These are phyloP conservation scores for Papilio gigon DNA, from an alignment of 2,888 invertebrate species.

Conservation along the genomic window DNA sequence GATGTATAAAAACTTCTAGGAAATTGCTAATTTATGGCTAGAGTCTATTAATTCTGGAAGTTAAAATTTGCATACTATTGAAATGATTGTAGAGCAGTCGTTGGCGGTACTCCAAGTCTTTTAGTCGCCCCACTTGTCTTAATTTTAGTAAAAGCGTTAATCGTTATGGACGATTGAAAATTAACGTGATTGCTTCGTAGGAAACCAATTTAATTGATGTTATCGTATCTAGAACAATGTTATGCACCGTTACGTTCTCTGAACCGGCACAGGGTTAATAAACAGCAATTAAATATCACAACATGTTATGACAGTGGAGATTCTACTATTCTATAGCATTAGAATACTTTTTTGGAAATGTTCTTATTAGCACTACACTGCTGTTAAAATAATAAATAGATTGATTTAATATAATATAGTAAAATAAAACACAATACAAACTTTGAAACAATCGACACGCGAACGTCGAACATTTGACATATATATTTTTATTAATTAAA, in stretches of 20 bases:
- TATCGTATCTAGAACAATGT: background rate
- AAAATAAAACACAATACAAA: no score
- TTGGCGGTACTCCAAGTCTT: constrained; percentile 37
- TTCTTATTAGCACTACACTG: no score
- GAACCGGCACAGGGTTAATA: background rate
- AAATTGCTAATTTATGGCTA: constrained; percentile 20
- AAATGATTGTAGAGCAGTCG: constrained; percentile 27
- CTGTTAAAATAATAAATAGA: no score
- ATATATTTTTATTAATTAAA: no score
- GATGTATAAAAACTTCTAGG: background rate
- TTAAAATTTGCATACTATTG: constrained; percentile 32
- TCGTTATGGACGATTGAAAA: constrained; percentile 33
- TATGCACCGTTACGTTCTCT: background rate
- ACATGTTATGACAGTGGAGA: no score
- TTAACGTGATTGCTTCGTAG: background rate
- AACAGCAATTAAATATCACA: no score
- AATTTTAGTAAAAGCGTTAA: constrained; percentile 36
- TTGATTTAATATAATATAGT: no score
- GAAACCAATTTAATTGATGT: background rate
- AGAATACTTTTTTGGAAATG: no score
- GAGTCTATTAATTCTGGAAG: constrained; percentile 22
- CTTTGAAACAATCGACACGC: no score
- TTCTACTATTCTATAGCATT: no score
- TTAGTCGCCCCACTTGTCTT: constrained; percentile 30
- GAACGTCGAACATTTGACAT: no score